Conservation (phyloP, 2,797 vertebrate species). For the Ceryle rudis region DNA sequence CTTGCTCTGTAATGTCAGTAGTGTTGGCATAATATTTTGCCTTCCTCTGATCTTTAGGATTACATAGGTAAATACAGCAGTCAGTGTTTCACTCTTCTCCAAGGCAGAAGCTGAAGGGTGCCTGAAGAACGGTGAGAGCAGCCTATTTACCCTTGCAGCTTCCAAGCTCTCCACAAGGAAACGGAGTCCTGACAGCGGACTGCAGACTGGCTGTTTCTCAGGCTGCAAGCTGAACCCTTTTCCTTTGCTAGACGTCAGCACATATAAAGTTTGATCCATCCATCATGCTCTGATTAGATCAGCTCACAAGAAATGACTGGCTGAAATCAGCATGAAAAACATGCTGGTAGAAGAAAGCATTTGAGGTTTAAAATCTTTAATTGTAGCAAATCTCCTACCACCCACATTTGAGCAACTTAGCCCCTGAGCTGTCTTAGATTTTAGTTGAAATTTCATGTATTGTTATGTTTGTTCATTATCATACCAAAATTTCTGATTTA, state of each 20-base stretch:
- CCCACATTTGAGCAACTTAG: not conserved
- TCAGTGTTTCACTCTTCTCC: not conserved
- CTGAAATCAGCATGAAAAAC: not conserved
- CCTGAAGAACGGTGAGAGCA: not conserved
- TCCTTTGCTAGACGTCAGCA: not conserved
- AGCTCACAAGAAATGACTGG: not conserved
- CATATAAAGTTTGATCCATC: not conserved
- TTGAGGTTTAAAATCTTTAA: not conserved
- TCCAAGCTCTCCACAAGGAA: not conserved
- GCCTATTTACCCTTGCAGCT: not conserved
- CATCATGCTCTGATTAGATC: not conserved
- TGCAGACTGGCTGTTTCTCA: not conserved
- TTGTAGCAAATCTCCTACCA: not conserved
- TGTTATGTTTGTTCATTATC: not conserved
- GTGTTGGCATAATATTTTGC: not conserved
- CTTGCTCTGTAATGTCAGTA: not conserved
- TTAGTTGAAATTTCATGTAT: not conserved
- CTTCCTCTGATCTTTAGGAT: not conserved
- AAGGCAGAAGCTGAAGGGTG: not conserved
- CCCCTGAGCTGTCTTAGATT: not conserved
- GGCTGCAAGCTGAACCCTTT: not conserved
- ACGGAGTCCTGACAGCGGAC: not conserved
- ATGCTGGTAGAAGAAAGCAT: not conserved
- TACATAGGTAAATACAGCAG: not conserved
- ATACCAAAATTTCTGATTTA: not conserved